Evolutionary conservation across 2,797 vertebrate species (phyloP).

Genomic region (Lepus oiostolus): DNA sequence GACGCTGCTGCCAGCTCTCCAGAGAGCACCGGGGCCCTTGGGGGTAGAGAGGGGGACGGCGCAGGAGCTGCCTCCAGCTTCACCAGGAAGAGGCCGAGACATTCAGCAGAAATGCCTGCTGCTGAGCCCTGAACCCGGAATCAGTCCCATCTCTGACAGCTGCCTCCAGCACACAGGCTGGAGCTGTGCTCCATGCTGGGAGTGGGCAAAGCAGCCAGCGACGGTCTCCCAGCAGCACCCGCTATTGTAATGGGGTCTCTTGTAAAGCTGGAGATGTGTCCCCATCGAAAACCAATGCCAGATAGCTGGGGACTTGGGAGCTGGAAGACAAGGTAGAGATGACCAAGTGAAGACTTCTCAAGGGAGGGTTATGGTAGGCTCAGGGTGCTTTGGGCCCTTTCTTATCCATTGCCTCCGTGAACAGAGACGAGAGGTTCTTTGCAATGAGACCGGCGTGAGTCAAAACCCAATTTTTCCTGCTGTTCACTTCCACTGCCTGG

Average conservation of each 20-base stretch:
- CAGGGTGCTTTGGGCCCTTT: background rate
- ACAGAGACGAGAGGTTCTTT: background rate
- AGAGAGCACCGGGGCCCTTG: background rate
- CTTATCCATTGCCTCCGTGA: background rate
- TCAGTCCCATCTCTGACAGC: background rate
- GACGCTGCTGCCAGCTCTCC: slow-evolving; percentile 11
- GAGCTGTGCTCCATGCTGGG: background rate
- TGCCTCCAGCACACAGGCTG: background rate
- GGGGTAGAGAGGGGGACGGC: background rate
- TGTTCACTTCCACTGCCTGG: background rate
- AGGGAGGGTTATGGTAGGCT: background rate
- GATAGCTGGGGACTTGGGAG: background rate
- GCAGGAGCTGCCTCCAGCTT: background rate
- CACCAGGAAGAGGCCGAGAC: background rate
- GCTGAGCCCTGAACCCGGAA: background rate
- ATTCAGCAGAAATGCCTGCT: background rate
- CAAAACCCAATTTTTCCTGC: background rate
- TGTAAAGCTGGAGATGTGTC: background rate
- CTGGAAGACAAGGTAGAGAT: background rate
- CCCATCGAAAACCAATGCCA: background rate
- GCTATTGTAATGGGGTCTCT: background rate
- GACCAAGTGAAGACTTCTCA: background rate
- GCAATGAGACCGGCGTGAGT: background rate
- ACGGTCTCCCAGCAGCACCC: too few species aligned
- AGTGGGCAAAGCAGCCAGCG: background rate